phyloP scores from a whole-genome alignment of 2,797 vertebrate genomes.

The Rhabdomys pumilio region DNA sequence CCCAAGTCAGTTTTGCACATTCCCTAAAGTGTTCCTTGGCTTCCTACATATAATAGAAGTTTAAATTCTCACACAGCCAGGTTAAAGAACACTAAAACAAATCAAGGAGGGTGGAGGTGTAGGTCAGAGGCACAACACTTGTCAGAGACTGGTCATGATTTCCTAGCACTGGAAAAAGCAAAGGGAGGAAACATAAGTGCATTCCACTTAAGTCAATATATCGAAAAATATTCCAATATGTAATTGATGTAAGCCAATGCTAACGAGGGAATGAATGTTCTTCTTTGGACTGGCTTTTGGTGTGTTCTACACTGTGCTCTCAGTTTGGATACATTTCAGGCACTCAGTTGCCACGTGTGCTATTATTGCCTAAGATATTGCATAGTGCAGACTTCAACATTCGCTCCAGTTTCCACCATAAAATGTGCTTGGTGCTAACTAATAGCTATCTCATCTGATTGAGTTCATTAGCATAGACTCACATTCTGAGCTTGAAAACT shows the following conservation, averaged over 20 bases:
- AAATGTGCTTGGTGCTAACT: neutral
- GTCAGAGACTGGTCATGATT: neutral
- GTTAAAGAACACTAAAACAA: slow-evolving; percentile 15
- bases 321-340: neutral
- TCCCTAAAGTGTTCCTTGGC: too few species aligned
- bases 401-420: neutral
- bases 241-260: neutral
- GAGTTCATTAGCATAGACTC: neutral
- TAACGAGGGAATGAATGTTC: neutral
- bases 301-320: neutral
- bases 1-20: neutral
- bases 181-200: neutral
- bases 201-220: neutral
- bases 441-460: neutral
- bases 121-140: neutral
- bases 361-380: neutral
- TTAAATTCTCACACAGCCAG: neutral
- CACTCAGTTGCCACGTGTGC: neutral
- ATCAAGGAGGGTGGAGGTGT: neutral
- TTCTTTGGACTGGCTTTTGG: neutral
- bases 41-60: neutral
- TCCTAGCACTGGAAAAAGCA: neutral
- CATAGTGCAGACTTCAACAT: neutral
- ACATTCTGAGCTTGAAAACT: neutral
- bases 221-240: neutral